Evolutionary conservation across 2,888 invertebrate genomes (phyloP), one percentile per base, ranked within the genome.

Genomic region (Yponomeuta plumbellus): DNA sequence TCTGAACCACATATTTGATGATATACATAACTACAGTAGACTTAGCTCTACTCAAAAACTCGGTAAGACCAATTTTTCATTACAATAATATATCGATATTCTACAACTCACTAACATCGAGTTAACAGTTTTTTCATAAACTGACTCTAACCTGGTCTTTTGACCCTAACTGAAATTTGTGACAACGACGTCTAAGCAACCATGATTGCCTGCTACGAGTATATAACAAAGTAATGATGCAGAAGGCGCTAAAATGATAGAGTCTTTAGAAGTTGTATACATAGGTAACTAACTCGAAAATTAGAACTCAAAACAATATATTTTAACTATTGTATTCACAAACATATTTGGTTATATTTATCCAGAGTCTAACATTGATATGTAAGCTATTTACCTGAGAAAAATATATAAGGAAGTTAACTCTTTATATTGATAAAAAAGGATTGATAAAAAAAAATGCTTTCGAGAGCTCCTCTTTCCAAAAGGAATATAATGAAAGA

Each of bases 221-320:
- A 34, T 34, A 1, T 34, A 34, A 34, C 34, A 34, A 34, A 10
- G 5, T 34, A 34, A 34, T 34, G 62, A 64, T 69, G 64, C 78
- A 75, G 84, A 90, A 90, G 89, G 89, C 90, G 89, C 89, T 87
- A 89, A 86, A 81, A 75, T 77, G 72, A 89, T 89, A 88, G 86
- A 86, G 87, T 76, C 73, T 77, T 74, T 72, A 67, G 67, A 67
- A 63, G 67, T 34, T 8, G 8, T 8, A 8, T 8, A 34, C 34
- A 34, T 34, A 34, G 34, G 34, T 34, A 34, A 8, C 34, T 34
- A 34, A 34, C 34, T 8, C 34, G 8, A 34, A 34, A 34, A 8
- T 23, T 8, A 34, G 34, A 34, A 34, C 34, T 34, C 34, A 34
- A 34, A 34, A 34, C 34, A 34, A 8, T 34, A 5, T 34, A 34